phyloP scores from a whole-genome alignment of 1,140 invertebrate genomes.

The Platyscapa corneri region DNA sequence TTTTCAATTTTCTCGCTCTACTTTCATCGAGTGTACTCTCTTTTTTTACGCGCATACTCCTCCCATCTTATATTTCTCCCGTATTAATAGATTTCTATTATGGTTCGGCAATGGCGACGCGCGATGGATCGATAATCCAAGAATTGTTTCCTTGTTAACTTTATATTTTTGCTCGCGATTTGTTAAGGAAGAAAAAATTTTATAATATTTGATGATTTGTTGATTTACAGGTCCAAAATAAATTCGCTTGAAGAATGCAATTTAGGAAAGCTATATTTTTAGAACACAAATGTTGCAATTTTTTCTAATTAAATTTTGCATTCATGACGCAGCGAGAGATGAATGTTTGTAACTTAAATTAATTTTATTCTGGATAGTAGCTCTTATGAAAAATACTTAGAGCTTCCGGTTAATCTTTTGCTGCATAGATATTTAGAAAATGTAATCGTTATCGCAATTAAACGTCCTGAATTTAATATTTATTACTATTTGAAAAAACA shows the following conservation, averaged over 20 bases:
- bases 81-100: not conserved
- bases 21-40: not conserved
- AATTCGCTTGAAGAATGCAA: constrained; percentile 45
- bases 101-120: too few species aligned
- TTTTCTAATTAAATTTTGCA: constrained; percentile 41
- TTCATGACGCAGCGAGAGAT: not conserved
- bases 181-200: not conserved
- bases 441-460: too few species aligned
- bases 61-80: constrained; percentile 14
- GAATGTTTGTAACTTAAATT: constrained; percentile 21
- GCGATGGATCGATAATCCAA: not conserved
- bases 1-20: constrained; percentile 43
- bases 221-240: constrained; percentile 32
- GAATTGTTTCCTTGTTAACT: not conserved
- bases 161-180: not conserved
- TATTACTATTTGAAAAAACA: too few species aligned
- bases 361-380: constrained; percentile 8
- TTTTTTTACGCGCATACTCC: not conserved
- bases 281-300: constrained; percentile 28
- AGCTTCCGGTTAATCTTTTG: not conserved
- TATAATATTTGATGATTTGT: constrained; percentile 10
- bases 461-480: too few species aligned
- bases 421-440: too few species aligned
- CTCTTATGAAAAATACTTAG: not conserved
- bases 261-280: constrained; percentile 34